Conservation (phyloP, 1,140 invertebrate species). For the Chrysomallon squamiferum region DNA sequence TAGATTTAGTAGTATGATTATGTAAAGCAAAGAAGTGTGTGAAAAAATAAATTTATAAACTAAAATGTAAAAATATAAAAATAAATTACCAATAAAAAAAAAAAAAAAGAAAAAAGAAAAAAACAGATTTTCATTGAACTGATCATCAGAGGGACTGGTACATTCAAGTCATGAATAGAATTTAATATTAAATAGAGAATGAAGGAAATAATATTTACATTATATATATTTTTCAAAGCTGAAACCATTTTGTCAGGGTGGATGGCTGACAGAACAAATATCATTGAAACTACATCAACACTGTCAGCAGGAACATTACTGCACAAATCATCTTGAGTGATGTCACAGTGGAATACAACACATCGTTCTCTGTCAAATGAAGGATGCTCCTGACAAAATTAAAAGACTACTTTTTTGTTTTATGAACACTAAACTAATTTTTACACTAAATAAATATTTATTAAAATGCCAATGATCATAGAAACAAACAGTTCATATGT, state of each 20-base stretch:
- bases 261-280: slow-evolving; percentile 83
- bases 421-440: neutral
- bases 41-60: no score
- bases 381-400: slow-evolving; percentile 56
- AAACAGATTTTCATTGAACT: no score
- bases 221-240: slow-evolving; percentile 75
- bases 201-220: no score
- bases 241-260: slow-evolving; percentile 79
- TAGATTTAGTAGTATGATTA: no score
- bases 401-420: neutral
- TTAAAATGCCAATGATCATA: neutral
- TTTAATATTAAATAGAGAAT: no score
- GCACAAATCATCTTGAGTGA: slow-evolving; percentile 59
- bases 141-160: no score
- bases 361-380: slow-evolving; percentile 73
- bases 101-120: no score
- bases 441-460: neutral
- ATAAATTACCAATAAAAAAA: no score
- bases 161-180: no score
- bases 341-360: slow-evolving; percentile 75
- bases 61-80: no score
- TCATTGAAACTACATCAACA: slow-evolving; percentile 75
- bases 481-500: no score
- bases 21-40: no score
- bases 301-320: slow-evolving; percentile 55